phyloP scores from a whole-genome alignment of 2,113 vertebrate genomes.

The Myocastor coypus region DNA sequence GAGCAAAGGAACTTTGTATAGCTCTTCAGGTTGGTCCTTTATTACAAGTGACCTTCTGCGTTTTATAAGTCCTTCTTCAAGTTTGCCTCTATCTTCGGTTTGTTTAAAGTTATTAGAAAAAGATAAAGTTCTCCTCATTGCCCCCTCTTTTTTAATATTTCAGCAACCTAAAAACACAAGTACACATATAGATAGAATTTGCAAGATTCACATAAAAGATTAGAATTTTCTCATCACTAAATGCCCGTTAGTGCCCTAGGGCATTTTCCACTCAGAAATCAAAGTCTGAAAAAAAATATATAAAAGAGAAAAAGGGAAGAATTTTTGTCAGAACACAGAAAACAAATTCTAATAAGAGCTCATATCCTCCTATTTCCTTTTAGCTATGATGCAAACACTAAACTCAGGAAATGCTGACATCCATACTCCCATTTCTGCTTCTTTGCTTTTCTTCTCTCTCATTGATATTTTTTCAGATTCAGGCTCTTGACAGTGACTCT shows the following conservation, averaged over 20 bases:
- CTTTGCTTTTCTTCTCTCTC: constrained; percentile 20
- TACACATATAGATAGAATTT: background rate
- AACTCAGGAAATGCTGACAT: constrained; percentile 50
- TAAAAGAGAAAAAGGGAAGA: constrained; percentile 63
- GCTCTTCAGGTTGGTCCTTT: background rate
- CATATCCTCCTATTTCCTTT: constrained; percentile 5
- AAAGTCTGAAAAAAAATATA: background rate
- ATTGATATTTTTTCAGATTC: constrained; percentile 26
- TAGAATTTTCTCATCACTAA: background rate
- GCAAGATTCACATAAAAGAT: constrained; percentile 37
- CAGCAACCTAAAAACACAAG: background rate
- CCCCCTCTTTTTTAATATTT: background rate
- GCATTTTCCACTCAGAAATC: constrained; percentile 59
- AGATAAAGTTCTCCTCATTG: background rate
- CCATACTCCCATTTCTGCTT: background rate
- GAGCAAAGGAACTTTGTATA: background rate
- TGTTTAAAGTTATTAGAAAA: constrained; percentile 44
- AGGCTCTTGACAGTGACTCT: constrained; percentile 29
- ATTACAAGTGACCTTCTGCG: background rate
- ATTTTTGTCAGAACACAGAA: constrained; percentile 34
- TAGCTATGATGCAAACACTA: constrained; percentile 41
- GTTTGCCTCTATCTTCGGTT: background rate
- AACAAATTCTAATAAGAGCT: constrained; percentile 66
- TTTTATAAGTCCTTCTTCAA: constrained; percentile 14
- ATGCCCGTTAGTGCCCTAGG: background rate